Base-by-base conservation (phyloP, 1,140 invertebrate genomes). In the Wiebesia pumilae region DNA sequence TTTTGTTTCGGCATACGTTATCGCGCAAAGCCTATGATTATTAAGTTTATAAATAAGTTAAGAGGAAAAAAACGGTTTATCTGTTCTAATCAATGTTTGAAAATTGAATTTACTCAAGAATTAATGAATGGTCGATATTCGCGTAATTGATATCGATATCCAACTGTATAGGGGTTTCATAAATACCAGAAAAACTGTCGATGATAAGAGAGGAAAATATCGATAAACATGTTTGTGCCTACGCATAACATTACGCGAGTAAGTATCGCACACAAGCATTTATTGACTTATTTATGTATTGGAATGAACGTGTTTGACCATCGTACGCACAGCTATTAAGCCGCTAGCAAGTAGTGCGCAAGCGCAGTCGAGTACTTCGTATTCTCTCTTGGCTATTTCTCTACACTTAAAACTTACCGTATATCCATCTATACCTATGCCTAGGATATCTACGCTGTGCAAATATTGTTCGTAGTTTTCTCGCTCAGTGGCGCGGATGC, bases 321-420 rank as follows among this genome's bases (percentile, higher is more conserved):
- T 47, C 12, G 43, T 12, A 47, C n/a, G n/a, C n/a, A n/a, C n/a
- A n/a, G n/a, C n/a, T 47, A 47, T 47, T 7, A 47, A 47, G 4
- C 43, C 43, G 12, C 4, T 33, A 35, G 6, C 6, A 38, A 35
- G 27, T n/a, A 54, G 21, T 58, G 69, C 81, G 81, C 73, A 78
- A 12, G 83, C 83, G 83, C 54, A 40, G 24, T 51, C n/a, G 16
- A 84, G 33, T 75, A 43, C 62, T 51, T 47, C 43, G 65, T n/a
- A 35, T 38, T 75, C 62, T 84, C 83, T 84, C 19, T 84, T 30
- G 47, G 24, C 30, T 51, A 1, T 47, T 9, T 30, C 81, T 71
- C 30, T 43, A 30, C 6, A 9, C 65, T 51, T 35, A 3, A 75
- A n/a, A 40, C 1, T 47, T 21, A 16, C 58, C 1, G 58, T 14